Evolutionary conservation across 2,888 invertebrate species (phyloP), one percentile per base, ranked within the genome.

Genomic region (Sepiola atlantica): DNA sequence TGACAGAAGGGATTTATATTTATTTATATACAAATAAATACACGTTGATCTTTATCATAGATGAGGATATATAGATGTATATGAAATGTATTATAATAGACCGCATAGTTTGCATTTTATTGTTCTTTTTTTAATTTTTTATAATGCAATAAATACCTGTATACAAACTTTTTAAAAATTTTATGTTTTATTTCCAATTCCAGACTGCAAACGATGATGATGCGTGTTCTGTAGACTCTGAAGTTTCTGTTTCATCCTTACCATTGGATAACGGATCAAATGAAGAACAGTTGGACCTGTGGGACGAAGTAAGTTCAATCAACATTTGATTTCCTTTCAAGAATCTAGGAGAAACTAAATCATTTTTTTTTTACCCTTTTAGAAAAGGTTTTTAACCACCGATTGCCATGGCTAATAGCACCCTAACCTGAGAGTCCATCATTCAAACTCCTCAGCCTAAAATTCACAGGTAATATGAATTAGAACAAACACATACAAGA

Each of bases 211-310:
- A 54, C 28, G 96, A 96, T 94, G 97, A 97, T 94, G 97, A 97
- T 94, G 95, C 96, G 93, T 95, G 95, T 91, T 96, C 97, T 92
- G 95, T 96, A 90, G 96, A 96, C 95, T 97, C 97, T 0, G 97
- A 97, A 94, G 95, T 96, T 93, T 96, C 96, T n/a, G 93, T 95
- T 91, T 96, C 96, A 90, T 96, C 96, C 12, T 94, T 96, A 92
- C 96, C 96, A 28, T 95, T 95, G 32, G 96, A 96, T 93, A 96
- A 95, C 45, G 93, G 96, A 94, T 96, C 96, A 24, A 97, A 97
- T 94, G 97, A 97, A 45, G 97, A 97, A 94, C 95, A 96, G n/a
- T 95, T 96, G 95, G 97, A 97, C 94, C 95, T 96, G 32, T 96
- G 96, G 95, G 97, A 97, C 94, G 97, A 97, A 95, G 96, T 96